Evolutionary conservation across 2,888 invertebrate species (phyloP).

Genomic region (Eupelmus urozonus): DNA sequence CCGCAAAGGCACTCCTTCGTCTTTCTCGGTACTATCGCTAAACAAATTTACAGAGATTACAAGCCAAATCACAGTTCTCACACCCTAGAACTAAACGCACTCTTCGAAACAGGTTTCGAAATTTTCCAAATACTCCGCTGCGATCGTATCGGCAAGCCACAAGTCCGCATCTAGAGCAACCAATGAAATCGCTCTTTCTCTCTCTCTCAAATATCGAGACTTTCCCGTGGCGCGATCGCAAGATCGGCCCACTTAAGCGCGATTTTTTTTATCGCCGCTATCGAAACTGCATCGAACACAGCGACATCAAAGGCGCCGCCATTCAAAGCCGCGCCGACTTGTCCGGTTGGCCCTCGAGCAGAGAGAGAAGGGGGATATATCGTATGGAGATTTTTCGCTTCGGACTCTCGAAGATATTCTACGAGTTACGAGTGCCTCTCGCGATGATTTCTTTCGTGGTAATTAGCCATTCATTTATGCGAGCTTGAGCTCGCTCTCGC

Average conservation of each 20-base stretch:
- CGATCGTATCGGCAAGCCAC: no score
- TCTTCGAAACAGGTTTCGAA: no score
- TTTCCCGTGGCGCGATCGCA: background rate
- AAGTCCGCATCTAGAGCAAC: background rate
- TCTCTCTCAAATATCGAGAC: background rate
- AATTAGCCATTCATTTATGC: constrained; percentile 42
- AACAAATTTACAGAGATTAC: constrained; percentile 49
- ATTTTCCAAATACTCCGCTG: no score
- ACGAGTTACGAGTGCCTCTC: constrained; percentile 11
- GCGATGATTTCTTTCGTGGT: background rate
- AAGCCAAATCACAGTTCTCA: background rate
- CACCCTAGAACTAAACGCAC: no score
- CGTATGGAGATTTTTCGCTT: constrained; percentile 26
- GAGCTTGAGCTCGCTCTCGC: no score
- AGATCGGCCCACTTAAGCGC: background rate
- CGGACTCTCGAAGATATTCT: constrained; percentile 18
- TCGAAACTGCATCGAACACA: background rate
- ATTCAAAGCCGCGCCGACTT: constrained; percentile 32
- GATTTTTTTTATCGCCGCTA: background rate
- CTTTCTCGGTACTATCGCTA: constrained; percentile 16
- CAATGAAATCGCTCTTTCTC: background rate
- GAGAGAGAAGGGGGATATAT: no score
- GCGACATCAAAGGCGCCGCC: constrained; percentile 24
- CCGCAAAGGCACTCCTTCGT: constrained; percentile 2
- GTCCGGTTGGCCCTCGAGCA: constrained; percentile 11